Conservation (phyloP, 2,113 vertebrate species). For the Saimiri boliviensis region DNA sequence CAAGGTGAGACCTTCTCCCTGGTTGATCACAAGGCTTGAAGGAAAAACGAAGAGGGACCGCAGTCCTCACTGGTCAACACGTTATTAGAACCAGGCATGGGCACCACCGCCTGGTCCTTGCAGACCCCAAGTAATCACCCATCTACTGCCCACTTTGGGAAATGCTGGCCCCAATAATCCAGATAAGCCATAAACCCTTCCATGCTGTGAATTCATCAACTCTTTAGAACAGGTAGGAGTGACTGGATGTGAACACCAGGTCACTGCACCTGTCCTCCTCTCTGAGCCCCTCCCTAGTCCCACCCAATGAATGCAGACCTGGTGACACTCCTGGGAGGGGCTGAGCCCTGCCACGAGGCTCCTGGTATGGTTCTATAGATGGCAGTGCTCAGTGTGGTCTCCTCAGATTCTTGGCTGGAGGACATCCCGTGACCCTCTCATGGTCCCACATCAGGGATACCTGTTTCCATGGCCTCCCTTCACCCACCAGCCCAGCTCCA, state of each 20-base stretch:
- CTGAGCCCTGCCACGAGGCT: fast-evolving
- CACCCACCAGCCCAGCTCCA: background rate
- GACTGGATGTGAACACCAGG: background rate
- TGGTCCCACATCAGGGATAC: background rate
- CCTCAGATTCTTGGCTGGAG: background rate
- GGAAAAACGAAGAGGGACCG: background rate
- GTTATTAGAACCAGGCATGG: too few species aligned
- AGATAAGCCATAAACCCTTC: background rate
- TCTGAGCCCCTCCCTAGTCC: background rate
- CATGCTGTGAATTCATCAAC: background rate
- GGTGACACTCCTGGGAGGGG: background rate
- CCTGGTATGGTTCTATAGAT: background rate
- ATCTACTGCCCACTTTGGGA: background rate
- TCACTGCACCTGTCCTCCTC: background rate
- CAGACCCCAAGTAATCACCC: background rate
- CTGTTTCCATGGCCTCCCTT: background rate
- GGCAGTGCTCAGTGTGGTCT: background rate
- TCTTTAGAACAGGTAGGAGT: background rate
- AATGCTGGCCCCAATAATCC: background rate
- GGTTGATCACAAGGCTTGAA: fast-evolving
- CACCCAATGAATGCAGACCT: background rate
- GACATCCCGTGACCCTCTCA: background rate
- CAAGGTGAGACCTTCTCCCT: background rate
- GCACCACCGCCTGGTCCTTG: background rate
- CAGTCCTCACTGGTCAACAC: background rate